Percentiles rank a stretch among this genome's conserved stretches.
These are phyloP conservation scores for Mus musculus DNA, from an alignment of 2,113 vertebrate genomes.

Conservation along the genomic window DNA sequence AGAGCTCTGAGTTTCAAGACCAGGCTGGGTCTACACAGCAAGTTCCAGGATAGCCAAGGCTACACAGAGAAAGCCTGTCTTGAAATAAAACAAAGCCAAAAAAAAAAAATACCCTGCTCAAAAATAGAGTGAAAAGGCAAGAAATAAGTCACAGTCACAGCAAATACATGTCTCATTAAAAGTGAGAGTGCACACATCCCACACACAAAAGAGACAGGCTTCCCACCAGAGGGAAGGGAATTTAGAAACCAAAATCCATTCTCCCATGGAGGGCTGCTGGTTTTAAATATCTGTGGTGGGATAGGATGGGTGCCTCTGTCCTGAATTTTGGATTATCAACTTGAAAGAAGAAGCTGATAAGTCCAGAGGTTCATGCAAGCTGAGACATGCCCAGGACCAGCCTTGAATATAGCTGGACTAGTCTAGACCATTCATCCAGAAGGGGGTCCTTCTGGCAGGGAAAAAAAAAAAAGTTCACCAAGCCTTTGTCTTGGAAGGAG, in stretches of 20 bases:
- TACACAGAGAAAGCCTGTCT: background rate
- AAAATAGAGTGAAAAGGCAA: background rate
- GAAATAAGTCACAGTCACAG: background rate
- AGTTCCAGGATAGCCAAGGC: background rate
- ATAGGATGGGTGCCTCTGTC: background rate
- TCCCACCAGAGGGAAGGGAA: background rate
- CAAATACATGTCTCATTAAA: background rate
- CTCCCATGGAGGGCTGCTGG: background rate
- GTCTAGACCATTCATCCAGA: background rate
- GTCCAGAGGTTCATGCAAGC: background rate
- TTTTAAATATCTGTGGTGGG: background rate
- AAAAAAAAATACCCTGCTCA: background rate
- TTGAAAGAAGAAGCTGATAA: background rate
- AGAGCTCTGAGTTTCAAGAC: background rate
- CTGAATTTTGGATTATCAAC: background rate
- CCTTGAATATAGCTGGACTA: background rate
- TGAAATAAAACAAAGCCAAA: background rate
- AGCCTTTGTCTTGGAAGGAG: background rate
- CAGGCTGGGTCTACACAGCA: background rate
- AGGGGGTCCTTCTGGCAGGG: background rate
- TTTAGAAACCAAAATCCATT: background rate
- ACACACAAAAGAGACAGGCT: background rate
- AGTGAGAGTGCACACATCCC: background rate
- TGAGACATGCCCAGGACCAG: background rate
- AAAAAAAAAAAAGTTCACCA: background rate